Evolutionary conservation across 2,113 vertebrate species (phyloP).

Genomic region (Etheostoma cragini): DNA sequence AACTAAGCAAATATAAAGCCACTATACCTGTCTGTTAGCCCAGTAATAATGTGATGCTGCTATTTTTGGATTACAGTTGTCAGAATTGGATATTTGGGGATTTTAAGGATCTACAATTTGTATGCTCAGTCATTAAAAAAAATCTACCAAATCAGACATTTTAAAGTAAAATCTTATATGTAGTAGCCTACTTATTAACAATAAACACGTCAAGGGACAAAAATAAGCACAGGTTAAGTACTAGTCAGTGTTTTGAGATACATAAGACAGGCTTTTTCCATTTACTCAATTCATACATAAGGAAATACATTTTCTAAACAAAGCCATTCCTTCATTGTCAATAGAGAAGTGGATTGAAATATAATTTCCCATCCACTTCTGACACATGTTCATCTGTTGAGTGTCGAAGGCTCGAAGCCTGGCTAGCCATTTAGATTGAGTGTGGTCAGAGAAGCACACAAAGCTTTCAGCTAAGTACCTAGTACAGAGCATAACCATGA

Average conservation of each 20-base stretch:
- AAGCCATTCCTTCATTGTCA: neutral
- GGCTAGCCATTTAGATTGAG: neutral
- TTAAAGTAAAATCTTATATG: no score
- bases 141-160: no score
- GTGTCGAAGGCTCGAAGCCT: neutral
- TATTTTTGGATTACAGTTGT: neutral
- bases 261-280: neutral
- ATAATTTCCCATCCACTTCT: neutral
- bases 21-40: neutral
- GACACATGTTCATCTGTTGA: neutral
- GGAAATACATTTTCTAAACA: neutral
- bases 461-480: neutral
- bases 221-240: neutral
- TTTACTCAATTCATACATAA: no score
- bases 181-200: no score
- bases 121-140: neutral
- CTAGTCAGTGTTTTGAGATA: neutral
- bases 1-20: neutral
- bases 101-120: neutral
- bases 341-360: no score
- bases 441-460: neutral
- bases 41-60: neutral
- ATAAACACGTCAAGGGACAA: no score
- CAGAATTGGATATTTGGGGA: neutral
- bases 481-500: no score